Percentiles rank a stretch among this genome's conserved stretches.
Conservation (phyloP, 2,113 vertebrate genomes). For the Labeo rohita region DNA sequence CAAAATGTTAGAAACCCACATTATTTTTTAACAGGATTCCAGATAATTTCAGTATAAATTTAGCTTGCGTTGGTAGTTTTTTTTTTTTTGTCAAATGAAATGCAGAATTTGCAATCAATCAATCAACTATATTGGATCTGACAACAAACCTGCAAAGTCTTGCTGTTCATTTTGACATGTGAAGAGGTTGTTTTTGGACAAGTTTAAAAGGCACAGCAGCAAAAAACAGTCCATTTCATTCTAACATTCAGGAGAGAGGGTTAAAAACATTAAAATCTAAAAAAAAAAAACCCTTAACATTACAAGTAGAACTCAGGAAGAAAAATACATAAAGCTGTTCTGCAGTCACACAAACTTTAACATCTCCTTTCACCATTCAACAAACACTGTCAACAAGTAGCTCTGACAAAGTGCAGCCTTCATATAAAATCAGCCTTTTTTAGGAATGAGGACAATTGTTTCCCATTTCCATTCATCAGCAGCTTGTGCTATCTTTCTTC, state of each 20-base stretch:
- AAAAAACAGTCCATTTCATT: background rate
- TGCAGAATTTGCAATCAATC: background rate
- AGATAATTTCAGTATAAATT: background rate
- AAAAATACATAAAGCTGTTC: background rate
- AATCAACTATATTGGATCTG: background rate
- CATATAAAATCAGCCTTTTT: background rate
- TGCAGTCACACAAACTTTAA: background rate
- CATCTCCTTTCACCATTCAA: background rate
- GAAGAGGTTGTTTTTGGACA: background rate
- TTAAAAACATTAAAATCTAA: background rate
- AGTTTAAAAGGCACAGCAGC: background rate
- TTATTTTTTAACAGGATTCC: slow-evolving; percentile 3
- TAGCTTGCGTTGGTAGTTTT: too few relatives aligned
- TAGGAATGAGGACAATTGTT: slow-evolving; percentile 37
- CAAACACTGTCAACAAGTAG: slow-evolving; percentile 21
- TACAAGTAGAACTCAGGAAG: background rate
- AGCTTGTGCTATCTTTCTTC: slow-evolving; percentile 30
- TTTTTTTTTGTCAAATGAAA: background rate
- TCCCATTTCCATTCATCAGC: slow-evolving; percentile 35
- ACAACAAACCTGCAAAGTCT: background rate
- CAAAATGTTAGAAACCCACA: background rate
- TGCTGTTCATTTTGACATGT: background rate
- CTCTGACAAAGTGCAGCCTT: background rate
- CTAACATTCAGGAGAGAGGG: background rate
- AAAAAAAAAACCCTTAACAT: background rate